Base-by-base conservation (phyloP, 2,888 invertebrate species). In the Busseola fusca region DNA sequence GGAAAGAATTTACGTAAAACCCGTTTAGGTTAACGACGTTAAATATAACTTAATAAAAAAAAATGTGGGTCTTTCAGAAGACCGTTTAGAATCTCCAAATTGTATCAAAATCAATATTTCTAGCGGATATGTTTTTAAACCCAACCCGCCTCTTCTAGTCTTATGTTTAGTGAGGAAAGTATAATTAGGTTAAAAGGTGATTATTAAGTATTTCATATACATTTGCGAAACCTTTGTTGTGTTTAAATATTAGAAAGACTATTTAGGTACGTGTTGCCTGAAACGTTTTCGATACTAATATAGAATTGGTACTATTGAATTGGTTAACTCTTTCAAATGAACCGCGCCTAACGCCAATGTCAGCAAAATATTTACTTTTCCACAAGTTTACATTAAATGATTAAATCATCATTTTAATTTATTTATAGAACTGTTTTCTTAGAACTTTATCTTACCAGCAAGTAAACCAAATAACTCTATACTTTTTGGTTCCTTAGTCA, bases 401-500 rank as follows among this genome's bases (percentile, higher is more conserved):
- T 34, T 71, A n/a, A 37, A 68, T 64, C 42, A 37, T 27, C 58
- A 63, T 10, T 21, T 14, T 3, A 62, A 62, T 14, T 56, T 79
- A 79, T 72, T 72, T 79, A 66, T 66, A 40, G 9, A 64, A 42
- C 54, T 16, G 27, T 18, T 3, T 69, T 72, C 76, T 34, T 16
- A 58, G 80, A 69, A 76, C 12, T 42, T 48, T n/a, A 27, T 34
- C 16, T 64, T 59, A 50, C 16, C 48, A 14, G 12, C 52, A 59
- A 42, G 1, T 37, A 14, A 66, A 16, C 30, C 30, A 69, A 74
- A 67, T 60, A 66, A 25, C 21, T 34, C 3, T n/a, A 42, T 25
- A 40, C 30, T 34, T 27, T 34, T 54, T 57, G 40, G 64, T 69
- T 66, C n/a, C 40, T 65, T 37, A 37, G 18, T 70, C 18, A 64